Evolutionary conservation across 2,888 invertebrate genomes (phyloP), one percentile per base, ranked within the genome.

Genomic region (Drosophila nigricruria): DNA sequence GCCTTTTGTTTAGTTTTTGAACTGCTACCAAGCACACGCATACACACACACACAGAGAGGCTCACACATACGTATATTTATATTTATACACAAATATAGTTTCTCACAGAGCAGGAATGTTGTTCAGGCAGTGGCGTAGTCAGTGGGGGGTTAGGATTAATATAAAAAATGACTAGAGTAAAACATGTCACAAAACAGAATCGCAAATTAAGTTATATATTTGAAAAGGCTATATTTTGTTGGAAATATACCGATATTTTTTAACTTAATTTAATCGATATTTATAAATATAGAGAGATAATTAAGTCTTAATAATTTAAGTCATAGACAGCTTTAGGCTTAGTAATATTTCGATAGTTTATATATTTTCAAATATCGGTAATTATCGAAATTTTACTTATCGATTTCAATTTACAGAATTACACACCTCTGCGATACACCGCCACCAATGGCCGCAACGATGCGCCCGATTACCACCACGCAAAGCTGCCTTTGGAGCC

Each of bases 401-500:
- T 49, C 42, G 32, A 32, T 36, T 25, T 40, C 16, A 18, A n/a
- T 16, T 20, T 89, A 9, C 80, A 93, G 93, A 93, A 89, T 78
- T 90, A 90, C 82, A 85, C 88, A 80, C 86, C 90, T 75, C 82
- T 91, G 79, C 91, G 92, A 81, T 92, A 92, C 67, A 91, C 91
- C 74, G 82, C 91, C 70, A 84, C 89, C 60, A 92, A 92, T 81
- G 91, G 91, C 45, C 90, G 92, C 56, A 90, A 90, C 49, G 91
- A 92, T 66, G 88, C 88, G 61, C 87, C 90, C 56, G 92, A 93
- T 43, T 93, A 92, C 78, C 91, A 92, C 70, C 91, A 92, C 77
- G 80, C 84, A 43, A 92, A 91, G 81, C 87, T 90, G 68, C 90
- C 91, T 71, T 85, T 93, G 91, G 92, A 92, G 63, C 90, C 91